phyloP scores from a whole-genome alignment of 2,888 invertebrate genomes.

The Cosmia trapezina region DNA sequence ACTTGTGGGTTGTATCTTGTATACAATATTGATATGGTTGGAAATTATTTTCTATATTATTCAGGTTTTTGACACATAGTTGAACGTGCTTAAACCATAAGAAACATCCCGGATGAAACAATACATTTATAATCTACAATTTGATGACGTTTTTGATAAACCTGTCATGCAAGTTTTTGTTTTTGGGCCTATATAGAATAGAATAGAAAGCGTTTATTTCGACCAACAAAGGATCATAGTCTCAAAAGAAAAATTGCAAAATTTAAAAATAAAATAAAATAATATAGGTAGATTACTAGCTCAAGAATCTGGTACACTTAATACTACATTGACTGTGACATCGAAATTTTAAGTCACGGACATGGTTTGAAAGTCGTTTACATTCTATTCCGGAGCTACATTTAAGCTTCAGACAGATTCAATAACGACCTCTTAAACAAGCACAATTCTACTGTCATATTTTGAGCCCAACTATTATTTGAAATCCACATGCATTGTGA shows the following conservation, averaged over 20 bases:
- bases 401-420: neutral
- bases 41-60: neutral
- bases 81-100: no score
- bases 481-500: conserved; percentile 27
- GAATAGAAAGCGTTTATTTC: no score
- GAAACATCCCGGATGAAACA: neutral
- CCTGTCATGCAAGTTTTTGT: neutral
- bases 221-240: no score
- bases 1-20: conserved; percentile 46
- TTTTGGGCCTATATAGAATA: neutral
- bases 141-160: neutral
- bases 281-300: no score
- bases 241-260: no score
- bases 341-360: conserved; percentile 35
- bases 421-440: conserved; percentile 13
- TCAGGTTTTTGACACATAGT: neutral
- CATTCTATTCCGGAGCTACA: conserved; percentile 27
- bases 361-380: conserved; percentile 34
- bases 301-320: conserved; percentile 4
- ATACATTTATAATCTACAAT: neutral
- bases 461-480: conserved; percentile 21
- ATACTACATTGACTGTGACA: conserved; percentile 2
- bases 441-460: conserved; percentile 24
- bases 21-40: neutral
- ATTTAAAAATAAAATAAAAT: no score